phyloP scores from a whole-genome alignment of 2,113 vertebrate species.

The Oncorhynchus clarkii region DNA sequence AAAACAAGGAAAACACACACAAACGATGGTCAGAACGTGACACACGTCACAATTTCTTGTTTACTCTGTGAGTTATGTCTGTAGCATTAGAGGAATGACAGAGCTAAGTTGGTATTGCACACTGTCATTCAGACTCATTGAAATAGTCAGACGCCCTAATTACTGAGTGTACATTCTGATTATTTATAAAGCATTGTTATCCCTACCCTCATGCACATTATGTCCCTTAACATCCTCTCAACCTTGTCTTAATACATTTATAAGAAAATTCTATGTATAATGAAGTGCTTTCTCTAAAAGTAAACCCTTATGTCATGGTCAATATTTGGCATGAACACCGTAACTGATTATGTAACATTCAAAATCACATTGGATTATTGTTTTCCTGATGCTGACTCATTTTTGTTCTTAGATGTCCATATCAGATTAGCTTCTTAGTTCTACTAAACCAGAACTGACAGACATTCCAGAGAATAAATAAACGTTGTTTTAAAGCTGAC shows the following conservation, averaged over 20 bases:
- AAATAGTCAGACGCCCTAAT: neutral
- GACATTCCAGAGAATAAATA: neutral
- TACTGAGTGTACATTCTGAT: neutral
- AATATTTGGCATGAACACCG: neutral
- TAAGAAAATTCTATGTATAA: neutral
- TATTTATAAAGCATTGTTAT: neutral
- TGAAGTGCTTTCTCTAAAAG: neutral
- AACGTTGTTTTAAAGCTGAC: neutral
- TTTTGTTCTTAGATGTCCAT: neutral
- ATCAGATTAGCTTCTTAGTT: neutral
- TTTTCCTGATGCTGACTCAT: neutral
- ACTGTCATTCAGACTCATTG: constrained; percentile 10
- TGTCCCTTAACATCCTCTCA: neutral
- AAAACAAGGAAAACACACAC: no score
- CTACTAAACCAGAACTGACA: neutral
- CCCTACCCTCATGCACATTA: neutral
- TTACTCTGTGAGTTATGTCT: constrained; percentile 48
- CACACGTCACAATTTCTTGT: constrained; percentile 14
- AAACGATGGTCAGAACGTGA: no score
- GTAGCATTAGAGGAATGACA: constrained; percentile 51
- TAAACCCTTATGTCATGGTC: neutral
- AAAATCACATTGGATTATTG: no score
- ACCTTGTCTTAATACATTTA: neutral
- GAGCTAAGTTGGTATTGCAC: constrained; percentile 6
- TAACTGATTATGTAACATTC: neutral